These are phyloP conservation scores for Salvelinus alpinus DNA, from an alignment of 2,113 vertebrate species.

Conservation along the genomic window DNA sequence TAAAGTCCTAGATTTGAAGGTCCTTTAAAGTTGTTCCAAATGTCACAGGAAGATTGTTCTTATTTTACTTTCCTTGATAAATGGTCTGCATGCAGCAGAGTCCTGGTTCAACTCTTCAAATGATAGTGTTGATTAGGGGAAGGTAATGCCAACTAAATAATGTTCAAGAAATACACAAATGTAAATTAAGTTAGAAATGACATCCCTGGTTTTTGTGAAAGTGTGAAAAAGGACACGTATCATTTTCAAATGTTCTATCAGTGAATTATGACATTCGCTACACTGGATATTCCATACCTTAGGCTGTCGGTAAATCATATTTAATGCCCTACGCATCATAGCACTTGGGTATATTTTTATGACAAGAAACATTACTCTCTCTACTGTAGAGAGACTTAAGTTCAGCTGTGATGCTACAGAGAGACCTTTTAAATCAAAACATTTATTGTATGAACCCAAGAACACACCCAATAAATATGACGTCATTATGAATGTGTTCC, in stretches of 20 bases:
- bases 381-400: neutral
- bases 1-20: neutral
- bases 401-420: neutral
- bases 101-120: neutral
- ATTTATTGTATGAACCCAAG: neutral
- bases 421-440: neutral
- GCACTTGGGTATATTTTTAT: neutral
- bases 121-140: neutral
- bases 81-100: neutral
- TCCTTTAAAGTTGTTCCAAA: neutral
- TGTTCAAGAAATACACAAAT: neutral
- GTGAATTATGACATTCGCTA: neutral
- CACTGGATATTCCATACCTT: neutral
- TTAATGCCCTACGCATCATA: neutral
- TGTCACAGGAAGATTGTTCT: neutral
- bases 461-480: slow-evolving; percentile 2
- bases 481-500: neutral
- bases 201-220: neutral
- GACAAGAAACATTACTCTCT: neutral
- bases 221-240: neutral
- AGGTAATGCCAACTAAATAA: neutral
- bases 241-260: neutral
- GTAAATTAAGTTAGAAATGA: neutral
- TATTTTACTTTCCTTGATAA: neutral
- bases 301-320: neutral